These are phyloP conservation scores for Thalassarche chlororhynchos DNA, from an alignment of 2,113 vertebrate genomes.

Conservation along the genomic window DNA sequence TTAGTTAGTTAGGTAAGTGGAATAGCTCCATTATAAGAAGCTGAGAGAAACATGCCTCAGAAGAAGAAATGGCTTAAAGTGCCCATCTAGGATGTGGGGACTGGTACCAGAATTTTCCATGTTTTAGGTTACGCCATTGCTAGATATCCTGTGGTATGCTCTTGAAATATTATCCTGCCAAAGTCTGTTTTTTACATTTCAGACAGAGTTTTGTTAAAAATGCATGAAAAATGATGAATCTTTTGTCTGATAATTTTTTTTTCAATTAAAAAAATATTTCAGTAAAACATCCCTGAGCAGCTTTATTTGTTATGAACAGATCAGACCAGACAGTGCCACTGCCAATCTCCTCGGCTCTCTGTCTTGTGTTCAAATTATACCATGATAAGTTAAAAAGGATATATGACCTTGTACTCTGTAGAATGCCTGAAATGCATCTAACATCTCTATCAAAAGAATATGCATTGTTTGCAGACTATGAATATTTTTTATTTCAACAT, in stretches of 20 bases:
- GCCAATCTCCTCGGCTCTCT: background rate
- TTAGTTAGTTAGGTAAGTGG: background rate
- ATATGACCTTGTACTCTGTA: background rate
- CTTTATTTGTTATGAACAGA: background rate
- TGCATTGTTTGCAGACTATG: background rate
- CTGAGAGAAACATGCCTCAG: background rate
- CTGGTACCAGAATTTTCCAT: background rate
- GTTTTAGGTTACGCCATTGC: background rate
- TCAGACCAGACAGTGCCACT: conserved; percentile 12
- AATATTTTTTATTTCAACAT: background rate
- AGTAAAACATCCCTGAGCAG: background rate
- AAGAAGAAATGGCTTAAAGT: background rate
- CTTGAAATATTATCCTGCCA: background rate
- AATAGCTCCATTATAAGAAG: background rate
- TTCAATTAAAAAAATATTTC: conserved; percentile 18
- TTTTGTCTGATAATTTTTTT: background rate
- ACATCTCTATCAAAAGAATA: background rate
- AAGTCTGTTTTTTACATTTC: conserved; percentile 1
- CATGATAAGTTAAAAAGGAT: background rate
- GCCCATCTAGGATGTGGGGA: background rate
- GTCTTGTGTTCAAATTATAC: conserved; percentile 21
- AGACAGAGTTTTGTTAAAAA: background rate
- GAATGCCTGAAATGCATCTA: background rate
- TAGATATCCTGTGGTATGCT: background rate
- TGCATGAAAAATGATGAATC: background rate